Evolutionary conservation across 2,113 vertebrate species (phyloP).

Genomic region (Tautogolabrus adspersus): DNA sequence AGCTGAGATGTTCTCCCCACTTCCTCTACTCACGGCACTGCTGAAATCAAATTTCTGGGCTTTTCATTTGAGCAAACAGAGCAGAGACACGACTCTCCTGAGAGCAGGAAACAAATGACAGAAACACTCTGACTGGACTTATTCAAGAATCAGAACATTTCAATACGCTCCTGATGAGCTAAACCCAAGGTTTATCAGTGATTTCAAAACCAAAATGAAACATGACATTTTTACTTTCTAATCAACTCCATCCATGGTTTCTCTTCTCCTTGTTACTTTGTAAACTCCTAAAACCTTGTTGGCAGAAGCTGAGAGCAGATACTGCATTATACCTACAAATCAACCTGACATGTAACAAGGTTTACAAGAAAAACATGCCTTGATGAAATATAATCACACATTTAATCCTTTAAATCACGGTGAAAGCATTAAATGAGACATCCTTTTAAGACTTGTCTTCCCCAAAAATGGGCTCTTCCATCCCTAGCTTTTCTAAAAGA

Average conservation of each 20-base stretch:
- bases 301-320: too few species aligned
- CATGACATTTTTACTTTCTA: not conserved
- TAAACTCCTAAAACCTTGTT: too few species aligned
- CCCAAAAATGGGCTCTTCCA: too few species aligned
- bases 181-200: not conserved
- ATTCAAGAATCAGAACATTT: not conserved
- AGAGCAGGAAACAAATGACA: not conserved
- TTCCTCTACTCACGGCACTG: not conserved
- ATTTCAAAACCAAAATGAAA: not conserved
- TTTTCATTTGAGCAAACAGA: conserved; percentile 43
- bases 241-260: not conserved
- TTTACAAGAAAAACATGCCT: too few species aligned
- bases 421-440: too few species aligned
- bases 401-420: too few species aligned
- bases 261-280: not conserved
- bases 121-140: not conserved
- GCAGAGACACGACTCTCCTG: conserved; percentile 8
- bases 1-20: conserved; percentile 24
- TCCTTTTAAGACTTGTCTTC: too few species aligned
- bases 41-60: conserved; percentile 13
- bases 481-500: too few species aligned
- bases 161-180: conserved; percentile 4
- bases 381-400: too few species aligned
- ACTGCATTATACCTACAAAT: too few species aligned
- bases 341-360: too few species aligned